These are phyloP conservation scores for Chlorocebus sabaeus DNA, from an alignment of 2,113 vertebrate species.

Conservation along the genomic window DNA sequence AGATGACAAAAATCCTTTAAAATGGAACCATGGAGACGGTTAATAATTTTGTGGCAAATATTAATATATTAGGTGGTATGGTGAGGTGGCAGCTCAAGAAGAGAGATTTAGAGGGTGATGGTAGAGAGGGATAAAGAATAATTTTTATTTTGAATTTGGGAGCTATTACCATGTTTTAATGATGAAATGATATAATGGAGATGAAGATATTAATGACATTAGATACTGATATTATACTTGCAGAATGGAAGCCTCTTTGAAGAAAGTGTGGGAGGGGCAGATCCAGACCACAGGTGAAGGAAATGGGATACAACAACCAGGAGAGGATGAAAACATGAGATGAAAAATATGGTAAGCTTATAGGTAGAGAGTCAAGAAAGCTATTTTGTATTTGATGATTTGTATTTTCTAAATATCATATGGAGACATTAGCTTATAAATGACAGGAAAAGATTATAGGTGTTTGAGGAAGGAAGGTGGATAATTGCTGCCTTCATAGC, in stretches of 20 bases:
- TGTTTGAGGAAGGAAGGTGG: not conserved
- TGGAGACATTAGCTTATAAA: not conserved
- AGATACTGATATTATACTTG: not conserved
- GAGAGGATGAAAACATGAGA: not conserved
- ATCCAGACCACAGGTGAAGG: not conserved
- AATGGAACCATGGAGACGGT: not conserved
- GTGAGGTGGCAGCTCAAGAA: rapidly evolving
- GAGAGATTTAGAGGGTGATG: not conserved
- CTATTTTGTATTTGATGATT: not conserved
- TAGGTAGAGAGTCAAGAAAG: not conserved
- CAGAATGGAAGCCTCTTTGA: not conserved
- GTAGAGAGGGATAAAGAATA: not conserved
- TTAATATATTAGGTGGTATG: not conserved
- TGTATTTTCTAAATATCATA: not conserved
- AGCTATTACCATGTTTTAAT: not conserved
- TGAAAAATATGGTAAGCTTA: not conserved
- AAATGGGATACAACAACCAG: not conserved
- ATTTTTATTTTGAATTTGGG: not conserved
- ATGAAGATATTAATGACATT: not conserved
- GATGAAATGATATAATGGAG: not conserved
- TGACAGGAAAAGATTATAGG: not conserved
- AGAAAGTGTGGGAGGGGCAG: not conserved
- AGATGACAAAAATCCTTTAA: not conserved
- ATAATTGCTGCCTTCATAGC: not conserved
- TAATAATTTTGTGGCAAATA: not conserved